Base-by-base conservation (phyloP, 2,113 vertebrate species). In the human region DNA sequence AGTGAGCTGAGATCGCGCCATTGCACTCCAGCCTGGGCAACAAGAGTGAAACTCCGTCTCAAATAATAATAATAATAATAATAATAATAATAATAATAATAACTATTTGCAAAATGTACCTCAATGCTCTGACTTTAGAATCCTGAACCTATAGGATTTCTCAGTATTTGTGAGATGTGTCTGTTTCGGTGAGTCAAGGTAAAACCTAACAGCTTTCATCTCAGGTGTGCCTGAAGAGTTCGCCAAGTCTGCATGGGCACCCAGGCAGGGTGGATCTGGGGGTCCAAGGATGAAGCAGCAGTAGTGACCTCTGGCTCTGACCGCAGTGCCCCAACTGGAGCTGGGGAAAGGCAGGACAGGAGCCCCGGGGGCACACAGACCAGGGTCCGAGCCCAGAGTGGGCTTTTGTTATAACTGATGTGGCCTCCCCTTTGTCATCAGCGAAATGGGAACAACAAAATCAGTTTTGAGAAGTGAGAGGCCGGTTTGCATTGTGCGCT, bases 181-280 rank as follows among this genome's bases (percentile, higher is more conserved):
- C 40, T 61, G 17, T 52, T 45, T 61, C 7, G 0, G 8, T 23
- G 78, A 48, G 20, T 72, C 80, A 13, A 61, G 50, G 80, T 27
- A 23, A 48, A 93, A 45, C 22, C 40, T 22, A 12, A 45, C 1
- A 45, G 73, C 89, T 73, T 27, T 55, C n/a, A 22, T 76, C 85
- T 61, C n/a, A 17, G n/a, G 18, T 1, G 14, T 55, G 2, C 81
- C 27, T 32, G 52, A 11, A 2, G 61, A 38, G 43, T 20, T 10
- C 22, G 38, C 6, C n/a, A 4, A 1, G 18, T 50, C 84, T 45
- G 55, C 10, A 1, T 0, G 1, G 75, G 11, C 0, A 6, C 27
- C 6, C 1, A 27, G 40, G 30, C 0, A 35, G 13, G 6, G 5
- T 9, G 3, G 22, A 57, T 17, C 3, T 27, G 22, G 59, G 1